Conservation (phyloP, 2,797 vertebrate genomes). For the Pipistrellus pygmaeus region DNA sequence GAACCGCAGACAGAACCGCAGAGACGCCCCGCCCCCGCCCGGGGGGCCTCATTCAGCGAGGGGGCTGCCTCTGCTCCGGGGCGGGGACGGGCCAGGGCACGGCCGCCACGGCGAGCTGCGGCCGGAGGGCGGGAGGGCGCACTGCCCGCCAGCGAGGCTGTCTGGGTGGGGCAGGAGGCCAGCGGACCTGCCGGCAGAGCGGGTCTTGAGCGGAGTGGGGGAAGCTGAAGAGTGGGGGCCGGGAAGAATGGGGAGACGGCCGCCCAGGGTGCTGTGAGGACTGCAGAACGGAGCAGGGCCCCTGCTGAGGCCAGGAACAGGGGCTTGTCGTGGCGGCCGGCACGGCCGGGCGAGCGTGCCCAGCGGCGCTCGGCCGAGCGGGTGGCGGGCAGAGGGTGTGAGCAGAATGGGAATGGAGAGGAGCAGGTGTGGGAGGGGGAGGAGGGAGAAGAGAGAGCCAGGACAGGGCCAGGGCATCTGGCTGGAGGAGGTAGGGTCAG, state of each 20-base stretch:
- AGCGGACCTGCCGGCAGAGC: not conserved
- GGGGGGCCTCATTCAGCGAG: not conserved
- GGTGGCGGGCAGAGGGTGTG: not conserved
- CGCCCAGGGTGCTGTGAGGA: not conserved
- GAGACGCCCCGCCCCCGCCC: not conserved
- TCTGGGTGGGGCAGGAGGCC: not conserved
- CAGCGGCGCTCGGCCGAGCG: not conserved
- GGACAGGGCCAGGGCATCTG: not conserved
- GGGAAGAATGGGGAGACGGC: not conserved
- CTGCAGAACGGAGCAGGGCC: not conserved
- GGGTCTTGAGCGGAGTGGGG: not conserved
- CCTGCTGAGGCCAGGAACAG: not conserved
- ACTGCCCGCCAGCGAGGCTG: not conserved
- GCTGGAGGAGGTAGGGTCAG: not conserved
- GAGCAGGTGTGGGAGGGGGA: not conserved
- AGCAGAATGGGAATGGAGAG: not conserved
- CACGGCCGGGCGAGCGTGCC: not conserved
- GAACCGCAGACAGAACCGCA: not conserved
- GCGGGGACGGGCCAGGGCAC: not conserved
- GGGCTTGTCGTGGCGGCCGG: not conserved
- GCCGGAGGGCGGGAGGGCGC: not conserved
- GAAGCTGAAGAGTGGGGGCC: not conserved
- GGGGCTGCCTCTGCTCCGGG: not conserved
- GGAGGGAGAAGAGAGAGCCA: not conserved
- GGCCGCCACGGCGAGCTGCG: not conserved